Conservation (phyloP, 1,140 invertebrate species). For the Sminthurides bifidus region DNA sequence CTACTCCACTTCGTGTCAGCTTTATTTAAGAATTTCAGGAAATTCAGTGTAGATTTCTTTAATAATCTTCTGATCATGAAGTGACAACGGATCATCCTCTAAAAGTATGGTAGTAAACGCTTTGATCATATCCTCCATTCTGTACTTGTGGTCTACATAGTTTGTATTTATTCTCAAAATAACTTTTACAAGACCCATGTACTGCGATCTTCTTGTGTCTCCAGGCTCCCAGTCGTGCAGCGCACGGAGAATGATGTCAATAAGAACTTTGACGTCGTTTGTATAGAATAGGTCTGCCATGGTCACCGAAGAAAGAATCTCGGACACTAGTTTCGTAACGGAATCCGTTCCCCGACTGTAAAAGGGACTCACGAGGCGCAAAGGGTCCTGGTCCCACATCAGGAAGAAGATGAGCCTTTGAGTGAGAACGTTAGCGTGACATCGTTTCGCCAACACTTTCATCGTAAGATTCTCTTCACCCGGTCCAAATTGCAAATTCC, state of each 20-base stretch:
- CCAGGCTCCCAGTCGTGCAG: slow-evolving; percentile 73
- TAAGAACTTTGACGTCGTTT: slow-evolving; percentile 80
- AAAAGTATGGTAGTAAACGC: slow-evolving; percentile 72
- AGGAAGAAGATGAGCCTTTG: slow-evolving; percentile 74
- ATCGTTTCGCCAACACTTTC: slow-evolving; percentile 54
- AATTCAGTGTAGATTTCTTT: slow-evolving; percentile 69
- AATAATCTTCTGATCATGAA: slow-evolving; percentile 59
- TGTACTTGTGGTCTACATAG: slow-evolving; percentile 59
- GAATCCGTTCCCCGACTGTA: slow-evolving; percentile 57
- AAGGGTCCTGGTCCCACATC: slow-evolving; percentile 67
- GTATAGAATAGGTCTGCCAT: slow-evolving; percentile 80
- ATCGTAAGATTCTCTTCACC: slow-evolving; percentile 61
- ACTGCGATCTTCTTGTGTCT: slow-evolving; percentile 53
- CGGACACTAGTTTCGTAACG: slow-evolving; percentile 72
- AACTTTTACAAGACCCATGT: slow-evolving; percentile 60
- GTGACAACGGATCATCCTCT: slow-evolving; percentile 58
- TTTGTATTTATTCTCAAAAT: slow-evolving; percentile 64
- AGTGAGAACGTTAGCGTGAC: slow-evolving; percentile 68
- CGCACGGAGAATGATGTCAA: slow-evolving; percentile 79
- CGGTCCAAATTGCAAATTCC: slow-evolving; percentile 68
- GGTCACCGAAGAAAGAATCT: slow-evolving; percentile 60
- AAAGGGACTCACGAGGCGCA: slow-evolving; percentile 61
- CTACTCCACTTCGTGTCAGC: too few species aligned
- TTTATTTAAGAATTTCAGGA: slow-evolving; percentile 37
- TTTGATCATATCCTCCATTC: slow-evolving; percentile 60